These are phyloP conservation scores for Agelaius phoeniceus DNA, from an alignment of 2,113 vertebrate species.

Conservation along the genomic window DNA sequence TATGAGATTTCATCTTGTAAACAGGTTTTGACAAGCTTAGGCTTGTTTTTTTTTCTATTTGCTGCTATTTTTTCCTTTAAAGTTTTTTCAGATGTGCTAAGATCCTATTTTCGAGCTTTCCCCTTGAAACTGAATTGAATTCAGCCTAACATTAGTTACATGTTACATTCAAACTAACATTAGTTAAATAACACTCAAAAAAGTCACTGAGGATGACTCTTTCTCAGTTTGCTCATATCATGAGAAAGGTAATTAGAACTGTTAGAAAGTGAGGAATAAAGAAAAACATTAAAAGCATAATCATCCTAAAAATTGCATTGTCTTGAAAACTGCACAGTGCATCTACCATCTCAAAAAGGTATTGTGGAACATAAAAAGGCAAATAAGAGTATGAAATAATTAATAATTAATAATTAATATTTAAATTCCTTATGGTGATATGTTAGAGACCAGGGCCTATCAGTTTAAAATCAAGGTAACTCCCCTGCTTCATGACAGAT, in stretches of 20 bases:
- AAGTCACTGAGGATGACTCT: background rate
- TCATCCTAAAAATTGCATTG: background rate
- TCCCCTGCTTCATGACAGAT: rapidly evolving
- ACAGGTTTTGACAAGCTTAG: background rate
- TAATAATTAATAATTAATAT: background rate
- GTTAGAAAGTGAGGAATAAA: background rate
- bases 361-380: background rate
- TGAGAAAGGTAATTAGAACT: background rate
- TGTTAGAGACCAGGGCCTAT: rapidly evolving
- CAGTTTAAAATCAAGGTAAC: background rate
- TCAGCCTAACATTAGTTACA: background rate
- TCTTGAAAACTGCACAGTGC: background rate
- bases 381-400: background rate
- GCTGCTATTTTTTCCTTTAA: background rate
- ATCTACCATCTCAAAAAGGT: background rate
- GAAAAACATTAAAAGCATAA: background rate
- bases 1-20: background rate
- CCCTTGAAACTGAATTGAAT: background rate
- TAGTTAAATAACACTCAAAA: background rate
- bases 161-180: background rate
- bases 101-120: background rate
- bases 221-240: background rate
- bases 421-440: background rate
- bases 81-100: background rate
- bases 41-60: background rate